Evolutionary conservation across 2,113 vertebrate species (phyloP), one percentile per base, ranked within the genome.

Genomic region (Tachuris rubrigastra): DNA sequence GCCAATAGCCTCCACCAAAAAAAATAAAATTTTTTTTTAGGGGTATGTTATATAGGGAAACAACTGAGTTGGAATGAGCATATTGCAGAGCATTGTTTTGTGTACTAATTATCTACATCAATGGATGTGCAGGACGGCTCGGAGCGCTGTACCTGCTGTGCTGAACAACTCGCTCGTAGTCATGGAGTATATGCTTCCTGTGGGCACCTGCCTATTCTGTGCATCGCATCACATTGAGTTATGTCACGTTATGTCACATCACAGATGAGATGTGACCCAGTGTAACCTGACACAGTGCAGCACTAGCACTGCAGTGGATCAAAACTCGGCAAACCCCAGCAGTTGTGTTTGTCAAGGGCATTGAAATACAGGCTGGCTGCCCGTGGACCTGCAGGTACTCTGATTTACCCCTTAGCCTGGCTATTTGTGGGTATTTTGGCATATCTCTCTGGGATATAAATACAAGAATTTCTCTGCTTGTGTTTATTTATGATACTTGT

Each of bases 401-500:
- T 27, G 39, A 71, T 95, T 93, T 86, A 17, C 35, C 53, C 14
- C 4, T 93, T 84, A 87, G 91, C 87, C 39, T 66, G 67, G 77
- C 71, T 95, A 91, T 94, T 96, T 96, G 85, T 65, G 42, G 85
- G 73, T 83, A 56, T 68, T 83, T 95, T 90, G 81, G 91, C 20
- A 3, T 84, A 16, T 87, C 68, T 83, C 37, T 44, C 72, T 73
- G 52, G 77, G 92, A 62, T 82, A 94, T 72, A 97, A 96, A 83
- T 55, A 78, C 68, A 95, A 94, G 94, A 93, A 82, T 83, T 95
- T 94, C 49, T 96, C 66, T 95, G 87, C 66, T 77, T 82, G 69
- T 95, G 86, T 88, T 98, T 98, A 96, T 98, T 98, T 98, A 97
- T 91, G 95, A 27, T 92, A 44, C 33, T 65, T 98, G 89, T 97